phyloP scores from a whole-genome alignment of 2,113 vertebrate genomes.

The Ophthalmolycus amberensis region DNA sequence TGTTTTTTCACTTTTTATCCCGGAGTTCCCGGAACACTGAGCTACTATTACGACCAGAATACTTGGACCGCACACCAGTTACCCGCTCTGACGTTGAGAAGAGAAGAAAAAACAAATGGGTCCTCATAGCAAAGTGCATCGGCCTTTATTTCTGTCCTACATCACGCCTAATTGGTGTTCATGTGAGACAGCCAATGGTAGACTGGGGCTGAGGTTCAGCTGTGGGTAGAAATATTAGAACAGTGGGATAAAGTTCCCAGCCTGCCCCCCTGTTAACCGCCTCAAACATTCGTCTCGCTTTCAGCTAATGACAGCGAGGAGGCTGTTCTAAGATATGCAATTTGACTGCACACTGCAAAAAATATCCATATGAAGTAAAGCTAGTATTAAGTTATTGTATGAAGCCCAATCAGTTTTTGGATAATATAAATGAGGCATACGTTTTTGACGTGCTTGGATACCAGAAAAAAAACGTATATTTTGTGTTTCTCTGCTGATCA shows the following conservation, averaged over 20 bases:
- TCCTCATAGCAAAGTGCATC: conserved; percentile 64
- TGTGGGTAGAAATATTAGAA: conserved; percentile 60
- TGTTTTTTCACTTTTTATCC: conserved; percentile 72
- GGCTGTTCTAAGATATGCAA: conserved; percentile 45
- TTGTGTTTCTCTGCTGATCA: neutral
- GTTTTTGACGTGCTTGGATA: neutral
- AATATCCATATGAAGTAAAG: conserved; percentile 13
- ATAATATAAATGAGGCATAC: neutral
- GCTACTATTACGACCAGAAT: conserved; percentile 79
- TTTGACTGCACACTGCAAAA: conserved; percentile 27
- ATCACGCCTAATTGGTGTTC: conserved; percentile 69
- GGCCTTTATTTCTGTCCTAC: conserved; percentile 72
- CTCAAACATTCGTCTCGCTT: conserved; percentile 40
- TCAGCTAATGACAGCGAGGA: conserved; percentile 40
- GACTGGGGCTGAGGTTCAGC: conserved; percentile 44
- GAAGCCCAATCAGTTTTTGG: neutral
- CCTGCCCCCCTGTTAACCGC: conserved; percentile 8
- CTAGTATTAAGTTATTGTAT: neutral
- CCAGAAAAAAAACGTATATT: neutral
- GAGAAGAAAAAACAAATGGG: conserved; percentile 60
- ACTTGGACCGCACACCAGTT: conserved; percentile 78
- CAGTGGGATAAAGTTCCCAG: conserved; percentile 35
- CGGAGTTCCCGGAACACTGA: conserved; percentile 79
- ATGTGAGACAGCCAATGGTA: conserved; percentile 61
- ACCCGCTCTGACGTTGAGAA: conserved; percentile 64